These are phyloP conservation scores for Pontoporia blainvillei DNA, from an alignment of 2,113 vertebrate species.

Conservation along the genomic window DNA sequence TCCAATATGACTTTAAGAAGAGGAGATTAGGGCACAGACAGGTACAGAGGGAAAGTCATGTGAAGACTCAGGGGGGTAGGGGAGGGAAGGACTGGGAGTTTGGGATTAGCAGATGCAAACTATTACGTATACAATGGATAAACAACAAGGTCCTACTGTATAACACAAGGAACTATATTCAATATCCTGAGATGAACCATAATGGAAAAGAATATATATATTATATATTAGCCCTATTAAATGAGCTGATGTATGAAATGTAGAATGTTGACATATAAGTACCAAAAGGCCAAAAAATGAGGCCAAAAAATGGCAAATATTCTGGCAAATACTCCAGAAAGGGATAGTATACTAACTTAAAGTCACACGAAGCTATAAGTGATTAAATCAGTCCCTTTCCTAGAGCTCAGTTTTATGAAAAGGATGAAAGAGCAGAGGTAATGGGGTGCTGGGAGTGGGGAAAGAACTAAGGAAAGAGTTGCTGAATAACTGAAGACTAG, in stretches of 20 bases:
- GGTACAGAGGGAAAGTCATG: not conserved
- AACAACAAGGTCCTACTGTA: not conserved
- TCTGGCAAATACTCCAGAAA: not conserved
- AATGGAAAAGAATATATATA: not conserved
- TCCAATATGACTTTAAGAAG: not conserved
- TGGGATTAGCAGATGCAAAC: not conserved
- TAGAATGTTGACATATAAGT: not conserved
- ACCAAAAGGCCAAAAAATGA: too few relatives aligned
- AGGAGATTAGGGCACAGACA: not conserved
- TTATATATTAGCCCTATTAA: not conserved
- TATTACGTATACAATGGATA: not conserved
- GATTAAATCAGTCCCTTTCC: not conserved
- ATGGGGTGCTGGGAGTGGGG: not conserved
- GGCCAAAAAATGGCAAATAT: not conserved
- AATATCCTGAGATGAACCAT: not conserved
- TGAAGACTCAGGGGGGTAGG: not conserved
- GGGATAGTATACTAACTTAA: not conserved
- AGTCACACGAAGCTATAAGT: not conserved
- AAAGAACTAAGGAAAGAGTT: not conserved
- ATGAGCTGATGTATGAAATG: not conserved
- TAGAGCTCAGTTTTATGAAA: not conserved
- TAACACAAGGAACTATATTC: not conserved
- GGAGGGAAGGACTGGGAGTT: not conserved
- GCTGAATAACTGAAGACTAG: not conserved
- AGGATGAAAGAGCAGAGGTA: not conserved